Evolutionary conservation across 2,888 invertebrate genomes (phyloP), one percentile per base, ranked within the genome.

Genomic region (Altica lythri): DNA sequence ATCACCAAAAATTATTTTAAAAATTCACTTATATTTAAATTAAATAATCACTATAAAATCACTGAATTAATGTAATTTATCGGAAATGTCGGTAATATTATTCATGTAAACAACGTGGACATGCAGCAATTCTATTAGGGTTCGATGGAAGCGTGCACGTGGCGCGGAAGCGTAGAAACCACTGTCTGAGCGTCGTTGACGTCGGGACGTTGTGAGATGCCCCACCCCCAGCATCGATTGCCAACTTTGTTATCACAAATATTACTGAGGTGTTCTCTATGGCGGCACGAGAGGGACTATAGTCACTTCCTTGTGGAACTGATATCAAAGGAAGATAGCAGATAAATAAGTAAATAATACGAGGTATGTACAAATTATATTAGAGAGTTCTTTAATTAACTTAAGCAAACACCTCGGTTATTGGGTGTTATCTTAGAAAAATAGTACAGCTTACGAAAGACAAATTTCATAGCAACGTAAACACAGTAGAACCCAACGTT

Each of bases 211-310:
- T 52, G 55, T 34, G 19, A 50, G 43, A 52, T 34, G 53, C 64
- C 64, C 64, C 64, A 64, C 61, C 63, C 64, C 65, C 62, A 29
- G 59, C 48, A 64, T 64, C 65, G 65, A 65, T 65, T 65, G 59
- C 63, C 65, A 56, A 63, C 62, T 51, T 59, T 57, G 52, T 72
- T 73, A 72, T 73, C 71, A 65, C 71, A 69, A 72, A 74, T 73
- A 71, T 72, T 67, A 71, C 72, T 46, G 46, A 68, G 66, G 68
- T 68, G 66, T 65, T 70, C 14, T 22, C 16, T 16, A 46, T 25
- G 69, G 32, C 16, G 16, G 19, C 30, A 17, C 40, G n/a, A 25
- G 46, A 46, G 16, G 8, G 16, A 34, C 14, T 16, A n/a, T n/a
- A n/a, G n/a, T n/a, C n/a, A n/a, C n/a, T 30, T n/a, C 27, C 6